These are phyloP conservation scores for Argyra leucocephala DNA, from an alignment of 2,888 invertebrate species.

Conservation along the genomic window DNA sequence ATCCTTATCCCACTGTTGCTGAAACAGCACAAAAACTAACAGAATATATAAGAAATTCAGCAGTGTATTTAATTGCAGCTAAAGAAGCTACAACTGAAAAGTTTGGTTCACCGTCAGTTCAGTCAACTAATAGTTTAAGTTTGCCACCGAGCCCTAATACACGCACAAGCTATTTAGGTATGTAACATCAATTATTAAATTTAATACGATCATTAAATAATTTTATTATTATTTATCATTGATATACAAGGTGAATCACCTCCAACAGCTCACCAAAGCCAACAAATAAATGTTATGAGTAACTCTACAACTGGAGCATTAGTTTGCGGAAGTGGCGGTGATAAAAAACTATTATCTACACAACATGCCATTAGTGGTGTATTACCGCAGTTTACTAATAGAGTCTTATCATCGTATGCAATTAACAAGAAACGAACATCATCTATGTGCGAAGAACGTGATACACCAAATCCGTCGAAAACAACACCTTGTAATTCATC, in stretches of 20 bases:
- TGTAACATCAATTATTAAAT: slow-evolving; percentile 26
- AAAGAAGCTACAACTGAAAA: slow-evolving; percentile 42
- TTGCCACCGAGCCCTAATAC: slow-evolving; percentile 55
- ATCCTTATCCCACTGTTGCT: slow-evolving; percentile 80
- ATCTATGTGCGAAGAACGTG: slow-evolving; percentile 40
- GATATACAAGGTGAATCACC: not conserved
- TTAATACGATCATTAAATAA: too few species aligned
- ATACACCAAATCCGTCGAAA: slow-evolving; percentile 24
- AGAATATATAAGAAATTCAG: slow-evolving; percentile 63
- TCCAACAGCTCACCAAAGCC: not conserved
- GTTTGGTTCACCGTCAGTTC: slow-evolving; percentile 24
- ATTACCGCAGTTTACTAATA: slow-evolving; percentile 29
- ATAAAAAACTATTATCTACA: slow-evolving; percentile 17
- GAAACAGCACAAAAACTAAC: slow-evolving; percentile 69
- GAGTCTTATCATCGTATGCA: not conserved
- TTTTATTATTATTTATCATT: too few species aligned
- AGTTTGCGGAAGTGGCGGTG: slow-evolving; percentile 15
- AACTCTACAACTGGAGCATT: slow-evolving; percentile 1
- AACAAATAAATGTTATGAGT: slow-evolving; percentile 11
- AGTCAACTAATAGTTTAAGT: slow-evolving; percentile 42
- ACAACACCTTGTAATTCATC: slow-evolving; percentile 17
- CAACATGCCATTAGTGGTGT: slow-evolving; percentile 24
- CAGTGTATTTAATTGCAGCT: slow-evolving; percentile 38
- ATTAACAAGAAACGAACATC: slow-evolving; percentile 33
- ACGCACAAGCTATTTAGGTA: slow-evolving; percentile 41